Evolutionary conservation across 2,113 vertebrate genomes (phyloP), one percentile per base, ranked within the genome.

Genomic region (Serranochromis macrocephalus): DNA sequence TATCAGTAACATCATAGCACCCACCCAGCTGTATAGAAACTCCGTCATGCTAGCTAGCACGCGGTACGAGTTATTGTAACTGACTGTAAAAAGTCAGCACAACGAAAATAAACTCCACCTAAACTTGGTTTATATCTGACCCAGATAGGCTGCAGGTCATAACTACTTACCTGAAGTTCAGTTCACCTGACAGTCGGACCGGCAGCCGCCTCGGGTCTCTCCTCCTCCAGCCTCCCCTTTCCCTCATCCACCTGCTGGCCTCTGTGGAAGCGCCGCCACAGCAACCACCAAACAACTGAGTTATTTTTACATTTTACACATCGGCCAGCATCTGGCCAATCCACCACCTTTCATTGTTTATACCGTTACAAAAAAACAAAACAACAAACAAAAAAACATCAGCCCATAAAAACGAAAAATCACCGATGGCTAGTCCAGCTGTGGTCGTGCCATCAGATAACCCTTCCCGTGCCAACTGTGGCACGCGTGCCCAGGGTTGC

Each of bases 11-110:
- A 51, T 51, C 17, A 51, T n/a, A n/a, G 5, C 5, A 5, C 8
- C 17, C 17, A 5, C 3, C 5, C 19, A 51, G 9, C 19, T n/a
- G 17, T 1, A n/a, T n/a, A n/a, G 9, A 51, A 51, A 51, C 1
- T 51, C 17, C 3, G 0, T 51, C 9, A 0, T 53, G 17, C 49
- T 51, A n/a, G 17, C 49, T 5, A 5, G 9, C 0, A 49, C 4
- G 1, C 47, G 19, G 47, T 47, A 17, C 1, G 7, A 49, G 47
- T 49, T 49, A 17, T 17, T n/a, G 17, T 2, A 51, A 19, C 49
- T n/a, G 49, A 51, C 4, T 9, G 17, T 51, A n/a, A 51, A 51
- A 51, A 5, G 6, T 31, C 31, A 31, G 31, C 31, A 31, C 6
- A 7, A 7, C 6, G 6, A 31, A 31, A 7, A 31, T 31, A 31